Conservation (phyloP, 2,113 vertebrate species). For the Colinus virginianus region DNA sequence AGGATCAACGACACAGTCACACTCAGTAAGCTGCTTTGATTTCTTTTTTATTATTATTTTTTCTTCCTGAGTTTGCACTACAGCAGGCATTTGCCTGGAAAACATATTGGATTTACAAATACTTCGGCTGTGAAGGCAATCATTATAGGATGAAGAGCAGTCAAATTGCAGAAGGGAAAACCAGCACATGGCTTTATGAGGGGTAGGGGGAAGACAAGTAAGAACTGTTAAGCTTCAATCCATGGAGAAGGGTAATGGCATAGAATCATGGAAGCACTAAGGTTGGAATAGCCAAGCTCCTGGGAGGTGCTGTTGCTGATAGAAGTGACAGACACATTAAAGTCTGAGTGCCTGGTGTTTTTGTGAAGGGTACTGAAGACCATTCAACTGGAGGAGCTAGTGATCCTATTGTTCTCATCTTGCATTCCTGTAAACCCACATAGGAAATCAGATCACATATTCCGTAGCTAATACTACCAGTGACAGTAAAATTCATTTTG, state of each 20-base stretch:
- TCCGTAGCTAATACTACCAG: background rate
- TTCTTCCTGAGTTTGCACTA: background rate
- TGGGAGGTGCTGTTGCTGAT: background rate
- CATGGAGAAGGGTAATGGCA: background rate
- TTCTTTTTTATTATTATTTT: background rate
- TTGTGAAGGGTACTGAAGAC: background rate
- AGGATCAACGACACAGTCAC: conserved; percentile 93
- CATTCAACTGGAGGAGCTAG: background rate
- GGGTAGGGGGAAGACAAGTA: background rate
- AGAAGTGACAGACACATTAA: background rate
- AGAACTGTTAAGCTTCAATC: background rate
- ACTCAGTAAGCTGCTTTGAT: conserved; percentile 86
- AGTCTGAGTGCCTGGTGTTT: background rate
- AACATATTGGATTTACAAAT: background rate
- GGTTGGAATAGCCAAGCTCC: background rate
- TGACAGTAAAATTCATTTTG: background rate
- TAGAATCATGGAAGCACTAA: background rate
- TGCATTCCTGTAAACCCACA: background rate
- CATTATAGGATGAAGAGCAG: background rate
- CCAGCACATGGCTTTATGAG: background rate
- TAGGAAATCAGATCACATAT: background rate
- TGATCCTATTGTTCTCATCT: background rate
- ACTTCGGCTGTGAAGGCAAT: accelerated
- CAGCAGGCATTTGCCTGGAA: background rate
- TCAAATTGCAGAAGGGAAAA: background rate